A percentile compares a stretch with the other conserved stretches of the same genome.
Evolutionary conservation across 1,140 invertebrate genomes (phyloP).

Genomic region (Neodiprion virginianus): DNA sequence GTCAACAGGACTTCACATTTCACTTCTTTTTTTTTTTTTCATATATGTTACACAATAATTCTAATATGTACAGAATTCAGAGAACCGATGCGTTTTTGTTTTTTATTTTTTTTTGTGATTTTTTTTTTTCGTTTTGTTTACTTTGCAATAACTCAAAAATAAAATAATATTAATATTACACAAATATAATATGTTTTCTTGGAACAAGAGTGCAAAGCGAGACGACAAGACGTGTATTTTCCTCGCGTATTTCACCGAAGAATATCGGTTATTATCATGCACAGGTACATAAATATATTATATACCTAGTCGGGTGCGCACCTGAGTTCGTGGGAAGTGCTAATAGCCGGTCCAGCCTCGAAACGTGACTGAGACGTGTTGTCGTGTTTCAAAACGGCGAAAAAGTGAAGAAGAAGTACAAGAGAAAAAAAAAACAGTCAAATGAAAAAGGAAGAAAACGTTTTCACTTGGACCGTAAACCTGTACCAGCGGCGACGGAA

Average conservation of each 20-base stretch:
- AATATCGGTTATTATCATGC: background rate
- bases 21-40: conserved; percentile 16
- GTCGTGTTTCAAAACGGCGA: background rate
- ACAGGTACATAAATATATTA: background rate
- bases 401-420: background rate
- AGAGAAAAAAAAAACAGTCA: background rate
- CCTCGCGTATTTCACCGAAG: background rate
- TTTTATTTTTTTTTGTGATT: background rate
- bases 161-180: conserved; percentile 53
- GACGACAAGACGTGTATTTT: conserved; percentile 5
- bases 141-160: conserved; percentile 12
- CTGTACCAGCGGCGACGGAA: background rate
- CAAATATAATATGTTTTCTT: conserved; percentile 46
- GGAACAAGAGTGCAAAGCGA: conserved; percentile 44
- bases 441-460: too few relatives aligned
- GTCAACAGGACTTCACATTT: conserved; percentile 36
- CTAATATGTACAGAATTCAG: conserved; percentile 48
- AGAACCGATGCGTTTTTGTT: background rate
- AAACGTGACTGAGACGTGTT: background rate
- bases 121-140: conserved; percentile 1
- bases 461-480: too few relatives aligned
- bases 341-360: background rate
- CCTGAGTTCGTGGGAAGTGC: background rate
- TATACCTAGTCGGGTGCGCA: too few relatives aligned
- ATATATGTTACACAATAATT: conserved; percentile 31